A percentile compares a stretch with the other conserved stretches of the same genome.
phyloP scores from a whole-genome alignment of 2,888 invertebrate genomes.

The Hypomecis punctinalis region DNA sequence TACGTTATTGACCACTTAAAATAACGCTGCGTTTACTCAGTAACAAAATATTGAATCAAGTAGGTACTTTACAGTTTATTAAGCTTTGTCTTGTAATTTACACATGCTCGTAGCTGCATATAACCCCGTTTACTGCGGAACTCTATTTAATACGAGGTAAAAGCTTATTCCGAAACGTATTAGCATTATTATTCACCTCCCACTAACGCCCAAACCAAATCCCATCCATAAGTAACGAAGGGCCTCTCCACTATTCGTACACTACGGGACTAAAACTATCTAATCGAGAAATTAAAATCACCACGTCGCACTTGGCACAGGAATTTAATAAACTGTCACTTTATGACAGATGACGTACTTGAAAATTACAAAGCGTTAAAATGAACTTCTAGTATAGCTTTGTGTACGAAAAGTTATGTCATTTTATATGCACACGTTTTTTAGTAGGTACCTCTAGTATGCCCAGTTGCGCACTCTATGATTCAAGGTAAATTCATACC shows the following conservation, averaged over 20 bases:
- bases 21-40: too few relatives aligned
- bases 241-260: slow-evolving; percentile 16
- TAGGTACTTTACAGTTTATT: too few relatives aligned
- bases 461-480: neutral
- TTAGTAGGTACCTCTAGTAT: too few relatives aligned
- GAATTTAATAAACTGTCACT: too few relatives aligned
- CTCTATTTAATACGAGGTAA: neutral
- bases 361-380: too few relatives aligned
- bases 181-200: slow-evolving; percentile 11
- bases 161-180: slow-evolving; percentile 9
- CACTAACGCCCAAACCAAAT: slow-evolving; percentile 22
- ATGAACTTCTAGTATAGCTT: neutral
- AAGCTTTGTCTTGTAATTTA: too few relatives aligned
- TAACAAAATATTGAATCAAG: too few relatives aligned
- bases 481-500: neutral
- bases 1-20: too few relatives aligned
- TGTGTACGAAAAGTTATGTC: neutral
- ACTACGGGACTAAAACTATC: neutral
- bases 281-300: too few relatives aligned
- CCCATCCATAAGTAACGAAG: slow-evolving; percentile 22
- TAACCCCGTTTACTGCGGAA: neutral
- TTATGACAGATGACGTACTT: too few relatives aligned
- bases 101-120: neutral
- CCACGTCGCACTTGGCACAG: too few relatives aligned
- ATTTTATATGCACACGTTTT: slow-evolving; percentile 16